Evolutionary conservation across 2,113 vertebrate genomes (phyloP), one percentile per base, ranked within the genome.

Genomic region (Phaethornis superciliosus): DNA sequence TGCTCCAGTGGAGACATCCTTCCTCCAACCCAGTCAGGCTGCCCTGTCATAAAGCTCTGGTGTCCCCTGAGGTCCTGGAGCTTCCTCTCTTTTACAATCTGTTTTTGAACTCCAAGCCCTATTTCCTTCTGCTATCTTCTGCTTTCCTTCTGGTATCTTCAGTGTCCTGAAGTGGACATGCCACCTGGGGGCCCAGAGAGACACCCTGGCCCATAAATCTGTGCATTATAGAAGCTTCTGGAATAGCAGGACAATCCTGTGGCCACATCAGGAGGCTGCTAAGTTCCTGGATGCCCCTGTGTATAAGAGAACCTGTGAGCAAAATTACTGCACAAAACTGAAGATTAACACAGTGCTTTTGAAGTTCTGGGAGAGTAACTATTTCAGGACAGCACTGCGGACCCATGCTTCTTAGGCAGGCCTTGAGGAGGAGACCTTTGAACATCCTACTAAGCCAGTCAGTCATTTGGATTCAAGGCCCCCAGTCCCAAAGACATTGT

Each of bases 21-120:
- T 91, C 8, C 26, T 30, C 17, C 18, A 47, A 5, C 4, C 46
- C 37, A 2, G 52, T n/a, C 17, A 64, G 54, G 47, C 10, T 77
- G 71, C 17, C 21, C 22, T 62, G 35, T 10, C 32, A 7, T 8
- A 69, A 72, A 91, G 37, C 52, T 78, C 86, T 84, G 51, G 42
- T 15, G 11, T 6, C 46, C n/a, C 9, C 16, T 26, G n/a, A 10
- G 1, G 0, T 18, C 4, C n/a, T 69, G 30, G 30, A 75, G 22
- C 15, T 10, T 22, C 14, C 14, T 42, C 2, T 67, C 42, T 62
- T 72, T 46, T 15, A 63, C n/a, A 77, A 30, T 4, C 12, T 4
- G 1, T 26, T 62, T 77, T 47, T 46, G 51, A 74, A 6, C 58
- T 68, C 62, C 20, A 30, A 72, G 46, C 4, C 16, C 26, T 60